Evolutionary conservation across 2,113 vertebrate species (phyloP), one percentile per base, ranked within the genome.

Genomic region (Podarcis cretensis): DNA sequence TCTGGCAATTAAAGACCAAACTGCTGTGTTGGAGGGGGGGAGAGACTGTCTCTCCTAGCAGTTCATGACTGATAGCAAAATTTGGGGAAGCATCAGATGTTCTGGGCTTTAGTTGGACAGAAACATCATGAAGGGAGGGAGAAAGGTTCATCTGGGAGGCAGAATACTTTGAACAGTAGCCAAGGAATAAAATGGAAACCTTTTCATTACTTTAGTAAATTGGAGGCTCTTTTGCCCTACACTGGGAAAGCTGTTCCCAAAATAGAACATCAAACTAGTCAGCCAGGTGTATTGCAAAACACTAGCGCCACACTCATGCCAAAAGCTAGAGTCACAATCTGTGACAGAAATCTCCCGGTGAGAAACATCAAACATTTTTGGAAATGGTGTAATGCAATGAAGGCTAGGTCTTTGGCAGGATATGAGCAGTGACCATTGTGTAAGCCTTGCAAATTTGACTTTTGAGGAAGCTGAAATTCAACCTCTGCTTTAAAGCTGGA

Each of bases 121-220:
- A 89, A 87, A 74, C 0, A 0, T 78, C 6, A 74, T 69, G 81
- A 68, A 43, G 77, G 65, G 10, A 92, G 65, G 37, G 0, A 0
- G 5, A 80, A 13, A 77, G 37, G 13, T 66, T 27, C 81, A 83
- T 23, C 57, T 66, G 69, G 71, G 75, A 66, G 20, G 84, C 73
- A 40, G 73, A 77, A 84, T 54, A 74, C 43, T 12, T 0, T 87
- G 89, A 91, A 93, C 93, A 92, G 66, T 14, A 92, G 89, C 65
- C 16, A 16, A 43, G 84, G 74, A 92, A 59, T 0, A 9, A 6
- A 13, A 59, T 71, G 81, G 35, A 54, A 85, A 37, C 85, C 54
- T 1, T 6, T 35, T 0, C 0, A 86, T 18, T 14, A 0, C 0
- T 92, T 90, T 84, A 75, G 30, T 74, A 87, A 87, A n/a, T 77